Conservation (phyloP, 2,888 invertebrate species). For the Monochamus alternatus region DNA sequence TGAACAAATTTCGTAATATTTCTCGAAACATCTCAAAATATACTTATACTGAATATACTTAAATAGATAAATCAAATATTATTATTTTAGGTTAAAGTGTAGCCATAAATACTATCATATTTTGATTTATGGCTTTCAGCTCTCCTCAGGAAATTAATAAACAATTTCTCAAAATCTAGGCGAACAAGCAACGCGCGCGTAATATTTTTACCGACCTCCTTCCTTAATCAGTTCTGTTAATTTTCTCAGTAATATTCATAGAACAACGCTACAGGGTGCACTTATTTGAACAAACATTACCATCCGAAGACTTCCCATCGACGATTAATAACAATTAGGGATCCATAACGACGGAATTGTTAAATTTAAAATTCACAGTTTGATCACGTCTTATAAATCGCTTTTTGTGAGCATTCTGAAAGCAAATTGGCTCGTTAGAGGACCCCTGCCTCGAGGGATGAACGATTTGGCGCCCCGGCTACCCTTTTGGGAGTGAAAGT, state of each 20-base stretch:
- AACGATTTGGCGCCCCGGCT: constrained; percentile 33
- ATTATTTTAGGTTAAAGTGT: background rate
- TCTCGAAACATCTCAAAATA: too few species aligned
- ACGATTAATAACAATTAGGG: constrained; percentile 51
- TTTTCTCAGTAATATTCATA: constrained; percentile 27
- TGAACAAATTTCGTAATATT: too few species aligned
- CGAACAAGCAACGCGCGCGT: background rate
- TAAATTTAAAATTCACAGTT: constrained; percentile 53
- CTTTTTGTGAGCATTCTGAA: constrained; percentile 29
- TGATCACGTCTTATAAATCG: constrained; percentile 43
- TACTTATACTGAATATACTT: too few species aligned
- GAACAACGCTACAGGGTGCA: constrained; percentile 38
- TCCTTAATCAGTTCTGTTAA: background rate
- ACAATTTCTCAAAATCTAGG: background rate
- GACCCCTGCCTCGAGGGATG: constrained; percentile 33
- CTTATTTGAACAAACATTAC: constrained; percentile 45
- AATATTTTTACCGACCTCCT: background rate
- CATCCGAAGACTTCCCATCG: constrained; percentile 37
- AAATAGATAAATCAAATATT: too few species aligned
- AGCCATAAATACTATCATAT: background rate
- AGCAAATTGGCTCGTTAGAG: constrained; percentile 36
- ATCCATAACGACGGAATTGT: constrained; percentile 46
- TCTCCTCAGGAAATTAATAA: background rate
- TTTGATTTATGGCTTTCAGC: background rate
- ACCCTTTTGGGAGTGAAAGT: constrained; percentile 38